Percentiles rank a stretch among this genome's conserved stretches.
Conservation (phyloP, 2,797 vertebrate species). For the Ctenochaetus hawaiiensis region DNA sequence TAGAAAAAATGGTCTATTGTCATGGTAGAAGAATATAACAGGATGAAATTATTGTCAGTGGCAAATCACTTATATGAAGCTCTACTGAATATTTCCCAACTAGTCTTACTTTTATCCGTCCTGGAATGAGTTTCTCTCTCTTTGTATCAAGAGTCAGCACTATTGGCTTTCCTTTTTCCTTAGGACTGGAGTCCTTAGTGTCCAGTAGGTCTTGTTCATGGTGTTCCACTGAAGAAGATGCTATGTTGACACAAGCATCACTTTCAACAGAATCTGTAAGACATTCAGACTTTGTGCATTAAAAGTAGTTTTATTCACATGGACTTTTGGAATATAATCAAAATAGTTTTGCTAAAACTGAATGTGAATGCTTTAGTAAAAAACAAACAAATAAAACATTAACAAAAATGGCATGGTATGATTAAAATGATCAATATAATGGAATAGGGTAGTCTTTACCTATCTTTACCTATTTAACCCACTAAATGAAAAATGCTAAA, state of each 20-base stretch:
- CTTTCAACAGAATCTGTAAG: conserved; percentile 49
- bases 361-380: no score
- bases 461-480: neutral
- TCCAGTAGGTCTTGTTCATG: conserved; percentile 25
- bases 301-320: neutral
- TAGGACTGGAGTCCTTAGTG: conserved; percentile 8
- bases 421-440: neutral
- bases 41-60: neutral
- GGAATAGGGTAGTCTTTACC: neutral
- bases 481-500: neutral
- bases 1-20: neutral
- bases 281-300: conserved; percentile 1
- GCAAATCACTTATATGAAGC: neutral
- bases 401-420: neutral
- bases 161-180: conserved; percentile 27
- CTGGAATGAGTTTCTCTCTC: conserved; percentile 56
- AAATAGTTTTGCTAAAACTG: no score
- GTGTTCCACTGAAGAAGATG: conserved; percentile 9
- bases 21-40: neutral
- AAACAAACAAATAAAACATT: no score
- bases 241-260: conserved; percentile 14
- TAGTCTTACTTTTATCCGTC: conserved; percentile 75
- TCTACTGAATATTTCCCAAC: neutral
- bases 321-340: neutral
- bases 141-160: conserved; percentile 40